These are phyloP conservation scores for Chaetorhynchus papuensis DNA, from an alignment of 2,113 vertebrate genomes.

Conservation along the genomic window DNA sequence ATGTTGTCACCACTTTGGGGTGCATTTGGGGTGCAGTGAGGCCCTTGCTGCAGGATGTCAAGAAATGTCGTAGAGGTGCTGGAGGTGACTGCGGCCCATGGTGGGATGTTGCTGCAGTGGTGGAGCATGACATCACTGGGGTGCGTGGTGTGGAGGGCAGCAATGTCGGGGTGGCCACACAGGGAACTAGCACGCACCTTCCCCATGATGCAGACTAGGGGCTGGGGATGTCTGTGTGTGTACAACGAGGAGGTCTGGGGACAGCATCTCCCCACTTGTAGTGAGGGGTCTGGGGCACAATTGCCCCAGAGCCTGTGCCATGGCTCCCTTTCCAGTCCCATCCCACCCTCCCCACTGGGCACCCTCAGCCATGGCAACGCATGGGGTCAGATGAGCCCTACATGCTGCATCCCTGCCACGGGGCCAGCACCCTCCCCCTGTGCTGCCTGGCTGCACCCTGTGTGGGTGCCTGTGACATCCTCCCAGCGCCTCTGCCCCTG, in stretches of 20 bases:
- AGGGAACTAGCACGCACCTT: background rate
- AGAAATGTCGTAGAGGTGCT: fast-evolving
- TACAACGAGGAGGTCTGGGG: background rate
- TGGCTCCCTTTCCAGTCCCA: background rate
- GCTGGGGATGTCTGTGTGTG: background rate
- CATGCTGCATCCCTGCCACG: background rate
- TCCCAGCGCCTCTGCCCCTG: background rate
- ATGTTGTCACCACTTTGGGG: background rate
- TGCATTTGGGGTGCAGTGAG: background rate
- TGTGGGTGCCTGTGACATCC: fast-evolving
- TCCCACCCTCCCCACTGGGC: fast-evolving
- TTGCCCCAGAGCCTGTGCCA: fast-evolving
- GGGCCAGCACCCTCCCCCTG: background rate
- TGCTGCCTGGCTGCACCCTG: background rate
- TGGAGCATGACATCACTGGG: background rate
- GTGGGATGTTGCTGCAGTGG: background rate
- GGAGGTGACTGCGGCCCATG: background rate
- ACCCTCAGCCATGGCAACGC: fast-evolving
- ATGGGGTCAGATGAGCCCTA: background rate
- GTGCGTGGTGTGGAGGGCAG: background rate
- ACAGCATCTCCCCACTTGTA: background rate
- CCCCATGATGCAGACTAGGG: fast-evolving
- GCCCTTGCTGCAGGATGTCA: background rate
- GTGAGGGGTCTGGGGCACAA: background rate
- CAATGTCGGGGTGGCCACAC: background rate